Evolutionary conservation across 2,888 invertebrate genomes (phyloP), one percentile per base, ranked within the genome.

Genomic region (Graphium colonna): DNA sequence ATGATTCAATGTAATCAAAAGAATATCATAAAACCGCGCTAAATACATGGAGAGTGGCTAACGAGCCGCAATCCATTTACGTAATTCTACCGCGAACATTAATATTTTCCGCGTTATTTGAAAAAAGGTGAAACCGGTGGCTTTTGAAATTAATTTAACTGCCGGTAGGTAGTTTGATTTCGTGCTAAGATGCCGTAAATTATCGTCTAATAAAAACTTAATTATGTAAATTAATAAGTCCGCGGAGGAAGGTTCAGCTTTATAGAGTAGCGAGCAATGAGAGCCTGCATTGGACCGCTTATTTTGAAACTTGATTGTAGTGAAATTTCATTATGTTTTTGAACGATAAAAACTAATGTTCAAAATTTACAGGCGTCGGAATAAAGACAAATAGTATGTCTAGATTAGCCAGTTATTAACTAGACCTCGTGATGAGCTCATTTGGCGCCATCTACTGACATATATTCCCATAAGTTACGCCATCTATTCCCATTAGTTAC

Each of bases 201-300:
- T 46, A 55, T 45, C 41, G 50, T 55, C 54, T 50, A 50, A 55
- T 55, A 55, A 55, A 55, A 55, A 55, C 45, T 55, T 55, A 56
- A 60, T 52, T 58, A 58, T 60, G 60, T 51, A 54, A 60, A 60
- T 50, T 44, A 52, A 47, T 48, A 47, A 49, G 47, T 41, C 48
- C 43, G 33, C 28, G 43, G 21, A 39, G 44, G 38, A 53, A 48
- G 53, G 49, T 13, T 9, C 13, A 15, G 12, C 12, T 13, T 21
- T 36, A 16, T n/a, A 54, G 44, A 54, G 49, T 40, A 53, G 38
- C 28, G 43, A 10, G 13, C 38, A 10, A 10, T 13, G 28, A 48
- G 52, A 48, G 39, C 1, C 13, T 26, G 26, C 15, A 31, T 9
- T 2, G 33, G 9, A 33, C 33, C n/a, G 9, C 8, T 33, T 33